Evolutionary conservation across 2,888 invertebrate species (phyloP).

Genomic region (Dicycla oo): DNA sequence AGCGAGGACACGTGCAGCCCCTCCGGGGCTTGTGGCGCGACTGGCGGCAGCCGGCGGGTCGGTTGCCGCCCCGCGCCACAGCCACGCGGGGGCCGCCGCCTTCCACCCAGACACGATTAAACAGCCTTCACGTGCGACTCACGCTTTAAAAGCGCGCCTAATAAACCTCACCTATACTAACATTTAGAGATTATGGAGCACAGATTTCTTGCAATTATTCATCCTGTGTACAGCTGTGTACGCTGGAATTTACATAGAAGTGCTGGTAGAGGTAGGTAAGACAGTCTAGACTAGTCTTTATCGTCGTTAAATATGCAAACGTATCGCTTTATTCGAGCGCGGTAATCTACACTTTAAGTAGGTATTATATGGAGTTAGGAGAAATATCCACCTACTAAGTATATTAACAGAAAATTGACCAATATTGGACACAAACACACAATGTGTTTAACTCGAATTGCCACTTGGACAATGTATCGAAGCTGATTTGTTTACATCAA

Average conservation of each 20-base stretch:
- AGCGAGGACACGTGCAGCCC: slow-evolving; percentile 87
- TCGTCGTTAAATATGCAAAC: slow-evolving; percentile 54
- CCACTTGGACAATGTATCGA: slow-evolving; percentile 1
- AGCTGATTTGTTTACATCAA: background rate
- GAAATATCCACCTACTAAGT: background rate
- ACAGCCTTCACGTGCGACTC: slow-evolving; percentile 85
- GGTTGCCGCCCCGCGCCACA: slow-evolving; percentile 88
- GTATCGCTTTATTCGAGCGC: slow-evolving; percentile 51
- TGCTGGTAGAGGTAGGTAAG: slow-evolving; percentile 26
- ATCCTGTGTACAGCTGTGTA: slow-evolving; percentile 48
- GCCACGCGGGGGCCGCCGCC: slow-evolving; percentile 72
- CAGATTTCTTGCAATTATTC: slow-evolving; percentile 67
- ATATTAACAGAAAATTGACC: slow-evolving; percentile 20
- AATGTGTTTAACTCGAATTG: background rate
- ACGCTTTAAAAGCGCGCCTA: slow-evolving; percentile 78
- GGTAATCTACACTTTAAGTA: slow-evolving; percentile 52
- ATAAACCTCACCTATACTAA: slow-evolving; percentile 82
- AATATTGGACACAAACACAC: slow-evolving; percentile 21
- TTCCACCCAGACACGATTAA: slow-evolving; percentile 84
- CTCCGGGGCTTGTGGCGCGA: slow-evolving; percentile 87
- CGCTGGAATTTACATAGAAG: slow-evolving; percentile 40
- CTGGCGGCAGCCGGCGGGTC: slow-evolving; percentile 81
- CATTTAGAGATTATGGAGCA: slow-evolving; percentile 75
- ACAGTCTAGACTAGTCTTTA: slow-evolving; percentile 57
- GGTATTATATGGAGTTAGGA: slow-evolving; percentile 14